Evolutionary conservation across 23 tunicate genomes (phyloP).

Genomic region (Ciona savignyi): DNA sequence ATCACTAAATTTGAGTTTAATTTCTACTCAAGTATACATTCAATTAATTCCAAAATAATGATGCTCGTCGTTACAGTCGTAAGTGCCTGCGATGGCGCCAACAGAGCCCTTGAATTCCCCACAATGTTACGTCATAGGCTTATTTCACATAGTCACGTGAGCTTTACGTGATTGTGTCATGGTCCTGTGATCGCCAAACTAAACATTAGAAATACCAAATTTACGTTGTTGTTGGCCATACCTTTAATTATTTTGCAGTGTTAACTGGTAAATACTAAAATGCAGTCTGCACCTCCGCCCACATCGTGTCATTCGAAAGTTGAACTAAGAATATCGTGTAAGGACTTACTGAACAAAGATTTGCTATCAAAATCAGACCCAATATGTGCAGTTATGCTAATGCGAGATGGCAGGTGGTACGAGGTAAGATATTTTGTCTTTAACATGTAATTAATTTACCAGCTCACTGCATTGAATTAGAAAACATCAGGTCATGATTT

Average conservation of each 20-base stretch:
- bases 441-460: no score
- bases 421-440: no score
- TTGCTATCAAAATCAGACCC: slow-evolving; percentile 93
- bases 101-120: no score
- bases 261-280: slow-evolving; percentile 13
- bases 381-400: slow-evolving; percentile 57
- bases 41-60: no score
- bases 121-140: no score
- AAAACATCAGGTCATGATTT: no score
- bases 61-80: no score
- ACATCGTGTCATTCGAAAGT: slow-evolving; percentile 94
- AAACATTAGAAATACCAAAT: background rate
- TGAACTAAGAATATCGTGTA: slow-evolving; percentile 83
- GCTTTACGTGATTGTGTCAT: background rate
- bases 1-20: no score
- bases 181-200: background rate
- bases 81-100: no score
- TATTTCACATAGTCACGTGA: no score
- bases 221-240: background rate
- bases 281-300: slow-evolving; percentile 85
- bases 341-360: slow-evolving; percentile 76
- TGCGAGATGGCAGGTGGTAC: slow-evolving; percentile 59
- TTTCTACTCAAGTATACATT: no score
- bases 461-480: no score
- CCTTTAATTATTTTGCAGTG: slow-evolving; percentile 4